Conservation (phyloP, 1,140 invertebrate species). For the Acromyrmex echinatior region DNA sequence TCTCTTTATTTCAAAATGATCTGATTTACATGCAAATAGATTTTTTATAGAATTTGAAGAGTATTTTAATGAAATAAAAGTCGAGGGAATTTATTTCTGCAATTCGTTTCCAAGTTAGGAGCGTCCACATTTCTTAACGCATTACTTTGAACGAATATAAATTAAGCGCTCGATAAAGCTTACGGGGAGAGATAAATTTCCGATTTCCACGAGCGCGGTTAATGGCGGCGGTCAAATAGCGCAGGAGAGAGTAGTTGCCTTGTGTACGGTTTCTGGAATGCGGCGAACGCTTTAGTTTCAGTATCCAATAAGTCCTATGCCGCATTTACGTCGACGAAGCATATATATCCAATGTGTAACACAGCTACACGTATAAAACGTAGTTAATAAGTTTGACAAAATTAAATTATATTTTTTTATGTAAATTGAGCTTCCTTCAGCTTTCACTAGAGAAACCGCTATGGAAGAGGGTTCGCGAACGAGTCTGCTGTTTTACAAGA, state of each 20-base stretch:
- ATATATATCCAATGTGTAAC: neutral
- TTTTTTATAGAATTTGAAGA: neutral
- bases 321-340: slow-evolving; percentile 2
- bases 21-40: slow-evolving; percentile 4
- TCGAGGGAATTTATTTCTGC: slow-evolving; percentile 21
- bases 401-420: neutral
- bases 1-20: neutral
- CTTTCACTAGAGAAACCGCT: too few species aligned
- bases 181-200: slow-evolving; percentile 30
- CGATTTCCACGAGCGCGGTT: slow-evolving; percentile 37
- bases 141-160: slow-evolving; percentile 15
- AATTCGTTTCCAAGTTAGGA: neutral
- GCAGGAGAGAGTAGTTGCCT: slow-evolving; percentile 28
- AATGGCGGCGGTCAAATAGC: slow-evolving; percentile 37
- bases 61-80: slow-evolving; percentile 5
- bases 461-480: neutral
- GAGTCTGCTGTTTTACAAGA: neutral
- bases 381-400: neutral
- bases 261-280: slow-evolving; percentile 19
- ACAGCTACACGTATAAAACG: neutral
- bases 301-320: slow-evolving; percentile 4
- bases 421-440: neutral
- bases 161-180: slow-evolving; percentile 59
- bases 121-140: slow-evolving; percentile 31
- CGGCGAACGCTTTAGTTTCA: slow-evolving; percentile 17